Evolutionary conservation across 2,797 vertebrate species (phyloP), one percentile per base, ranked within the genome.

Genomic region (Botia almorhae): DNA sequence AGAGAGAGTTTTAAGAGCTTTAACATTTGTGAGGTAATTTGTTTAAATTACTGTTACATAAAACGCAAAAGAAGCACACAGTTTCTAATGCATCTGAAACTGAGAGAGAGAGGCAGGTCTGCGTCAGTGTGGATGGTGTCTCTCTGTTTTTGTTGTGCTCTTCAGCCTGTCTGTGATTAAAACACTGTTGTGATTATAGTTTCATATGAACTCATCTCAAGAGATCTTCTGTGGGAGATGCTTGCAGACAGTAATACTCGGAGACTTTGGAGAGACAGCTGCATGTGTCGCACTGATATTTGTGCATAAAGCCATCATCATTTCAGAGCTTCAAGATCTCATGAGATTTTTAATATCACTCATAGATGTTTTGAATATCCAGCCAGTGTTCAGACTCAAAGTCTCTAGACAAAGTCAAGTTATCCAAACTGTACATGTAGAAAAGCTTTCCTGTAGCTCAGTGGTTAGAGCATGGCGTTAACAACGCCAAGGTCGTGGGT

Each of bases 1-100:
- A 74, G 69, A 1, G 3, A 39, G 8, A 33, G 39, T 19, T 4
- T 11, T 23, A 48, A 53, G 63, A 58, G 64, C 67, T 81, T 79
- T 69, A 64, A 26, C 39, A 69, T 74, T 29, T 69, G 65, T 67
- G 36, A 26, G 76, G 85, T 87, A 85, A 85, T 89, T 81, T 85
- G 85, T 81, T 81, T 87, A 87, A 82, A 86, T 92, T 89, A 90
- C 83, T 84, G 78, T 82, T 81, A 83, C 75, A 53, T 46, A 33
- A 78, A 19, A 56, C 63, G 64, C 23, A 11, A 23, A 17, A 14
- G 73, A 79, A 75, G 83, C 78, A 83, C 58, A 82, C 79, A 4
- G 1, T 79, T 60, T 87, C 79, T 67, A 26, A 67, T 51, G 29
- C 16, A 14, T 78, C 87, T 88, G 85, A 87, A 86, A 87, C 80